Percentiles rank a stretch among this genome's conserved stretches.
These are phyloP conservation scores for Acrobasis suavella DNA, from an alignment of 2,888 invertebrate species.

Conservation along the genomic window DNA sequence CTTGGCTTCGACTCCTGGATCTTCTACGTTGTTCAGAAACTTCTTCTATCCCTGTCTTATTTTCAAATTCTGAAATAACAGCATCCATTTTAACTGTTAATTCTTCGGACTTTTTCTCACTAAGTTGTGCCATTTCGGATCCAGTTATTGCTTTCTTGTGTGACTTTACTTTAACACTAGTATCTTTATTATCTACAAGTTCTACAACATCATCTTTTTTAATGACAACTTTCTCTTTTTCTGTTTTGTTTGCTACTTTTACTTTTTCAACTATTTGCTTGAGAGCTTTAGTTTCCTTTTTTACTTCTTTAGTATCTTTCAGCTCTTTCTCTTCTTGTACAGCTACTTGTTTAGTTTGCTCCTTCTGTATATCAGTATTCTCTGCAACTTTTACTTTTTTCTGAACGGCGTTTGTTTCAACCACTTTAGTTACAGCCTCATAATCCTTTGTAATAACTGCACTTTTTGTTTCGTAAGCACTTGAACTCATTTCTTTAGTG, in stretches of 20 bases:
- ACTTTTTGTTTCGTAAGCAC: not conserved
- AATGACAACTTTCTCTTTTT: not conserved
- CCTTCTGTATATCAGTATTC: conserved; percentile 1
- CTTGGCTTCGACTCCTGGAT: conserved; percentile 56
- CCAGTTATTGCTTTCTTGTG: conserved; percentile 46
- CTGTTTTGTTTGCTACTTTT: not conserved
- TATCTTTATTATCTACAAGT: not conserved
- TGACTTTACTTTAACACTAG: conserved; percentile 22
- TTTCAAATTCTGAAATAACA: conserved; percentile 69
- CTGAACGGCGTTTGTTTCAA: conserved; percentile 21
- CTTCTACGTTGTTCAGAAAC: conserved; percentile 41
- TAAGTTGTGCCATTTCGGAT: conserved; percentile 65
- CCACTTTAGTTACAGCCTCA: conserved; percentile 19
- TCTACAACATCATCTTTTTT: not conserved
- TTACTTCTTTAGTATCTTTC: conserved; percentile 5
- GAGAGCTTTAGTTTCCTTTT: conserved; percentile 3
- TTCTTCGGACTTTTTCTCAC: conserved; percentile 62
- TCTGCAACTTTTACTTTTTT: conserved; percentile 25
- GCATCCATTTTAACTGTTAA: conserved; percentile 65
- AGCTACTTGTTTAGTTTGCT: conserved; percentile 25
- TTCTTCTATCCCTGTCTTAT: conserved; percentile 53
- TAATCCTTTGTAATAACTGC: not conserved
- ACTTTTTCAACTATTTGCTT: not conserved
- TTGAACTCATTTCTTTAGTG: conserved; percentile 3
- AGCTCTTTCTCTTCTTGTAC: conserved; percentile 18